Percentiles rank a stretch among this genome's conserved stretches.
Evolutionary conservation across 2,797 vertebrate species (phyloP).

Genomic region (Hybognathus amarus): DNA sequence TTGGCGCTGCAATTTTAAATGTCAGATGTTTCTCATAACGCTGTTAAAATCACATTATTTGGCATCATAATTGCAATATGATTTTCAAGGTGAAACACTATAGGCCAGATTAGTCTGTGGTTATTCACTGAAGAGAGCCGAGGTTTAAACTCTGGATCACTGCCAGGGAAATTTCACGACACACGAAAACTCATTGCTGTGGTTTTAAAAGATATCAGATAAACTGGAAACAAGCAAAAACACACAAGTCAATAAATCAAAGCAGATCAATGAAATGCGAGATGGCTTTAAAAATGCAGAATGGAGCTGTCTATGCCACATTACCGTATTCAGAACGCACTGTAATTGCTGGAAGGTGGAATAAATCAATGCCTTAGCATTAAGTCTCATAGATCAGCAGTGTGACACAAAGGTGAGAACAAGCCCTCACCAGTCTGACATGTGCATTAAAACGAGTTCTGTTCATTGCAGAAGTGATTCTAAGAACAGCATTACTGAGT

Average conservation of each 20-base stretch:
- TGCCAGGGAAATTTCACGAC: background rate
- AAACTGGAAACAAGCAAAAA: background rate
- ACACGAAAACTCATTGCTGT: background rate
- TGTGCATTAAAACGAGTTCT: slow-evolving; percentile 7
- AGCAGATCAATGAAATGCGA: background rate
- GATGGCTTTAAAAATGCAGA: slow-evolving; percentile 24
- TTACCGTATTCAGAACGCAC: background rate
- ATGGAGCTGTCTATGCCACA: background rate
- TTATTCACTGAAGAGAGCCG: background rate
- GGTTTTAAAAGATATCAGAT: background rate
- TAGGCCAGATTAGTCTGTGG: background rate
- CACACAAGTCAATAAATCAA: background rate
- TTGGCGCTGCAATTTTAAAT: background rate
- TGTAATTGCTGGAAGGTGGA: slow-evolving; percentile 1
- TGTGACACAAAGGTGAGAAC: slow-evolving; percentile 36
- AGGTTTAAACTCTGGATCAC: background rate
- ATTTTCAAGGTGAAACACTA: background rate
- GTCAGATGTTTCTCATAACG: slow-evolving; percentile 17
- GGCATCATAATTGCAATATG: slow-evolving; percentile 10
- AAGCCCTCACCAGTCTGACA: slow-evolving; percentile 15
- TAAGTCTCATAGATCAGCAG: slow-evolving; percentile 43
- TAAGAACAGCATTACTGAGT: background rate
- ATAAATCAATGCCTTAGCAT: slow-evolving; percentile 48
- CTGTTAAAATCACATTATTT: background rate
- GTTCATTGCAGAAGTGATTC: slow-evolving; percentile 9